These are phyloP conservation scores for Dioctria rufipes DNA, from an alignment of 2,888 invertebrate species.

Conservation along the genomic window DNA sequence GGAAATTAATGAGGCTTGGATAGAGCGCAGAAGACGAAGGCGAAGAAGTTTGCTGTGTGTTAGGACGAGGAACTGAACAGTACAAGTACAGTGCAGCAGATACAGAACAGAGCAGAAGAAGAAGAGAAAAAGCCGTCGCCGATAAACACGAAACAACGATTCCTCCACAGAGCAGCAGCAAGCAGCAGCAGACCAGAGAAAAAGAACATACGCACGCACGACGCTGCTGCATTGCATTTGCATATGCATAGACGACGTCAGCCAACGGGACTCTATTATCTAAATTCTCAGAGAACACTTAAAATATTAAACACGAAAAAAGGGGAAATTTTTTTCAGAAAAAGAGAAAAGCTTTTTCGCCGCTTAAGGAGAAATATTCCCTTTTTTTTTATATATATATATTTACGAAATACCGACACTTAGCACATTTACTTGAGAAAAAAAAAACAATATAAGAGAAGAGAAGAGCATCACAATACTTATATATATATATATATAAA, in stretches of 20 bases:
- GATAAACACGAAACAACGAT: background rate
- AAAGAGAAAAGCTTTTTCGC: slow-evolving; percentile 37
- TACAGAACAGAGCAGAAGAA: slow-evolving; percentile 19
- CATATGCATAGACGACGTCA: background rate
- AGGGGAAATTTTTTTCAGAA: slow-evolving; percentile 26
- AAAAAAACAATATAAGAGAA: background rate
- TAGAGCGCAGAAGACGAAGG: slow-evolving; percentile 56
- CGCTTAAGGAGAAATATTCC: slow-evolving; percentile 39
- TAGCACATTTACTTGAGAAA: slow-evolving; percentile 19
- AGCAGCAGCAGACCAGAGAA: slow-evolving; percentile 40
- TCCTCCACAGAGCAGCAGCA: slow-evolving; percentile 17
- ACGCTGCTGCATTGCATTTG: background rate
- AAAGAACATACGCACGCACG: slow-evolving; percentile 9
- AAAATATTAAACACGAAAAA: slow-evolving; percentile 16
- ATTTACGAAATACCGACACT: slow-evolving; percentile 44
- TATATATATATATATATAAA: background rate
- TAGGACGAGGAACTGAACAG: slow-evolving; percentile 24
- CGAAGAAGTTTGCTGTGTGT: slow-evolving; percentile 39
- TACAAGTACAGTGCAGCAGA: slow-evolving; percentile 34
- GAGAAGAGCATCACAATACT: too few relatives aligned
- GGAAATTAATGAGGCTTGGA: slow-evolving; percentile 60
- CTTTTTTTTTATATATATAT: background rate
- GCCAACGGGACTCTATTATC: slow-evolving; percentile 18
- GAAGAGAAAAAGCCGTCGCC: background rate
- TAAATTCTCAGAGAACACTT: slow-evolving; percentile 45